Percentiles rank a stretch among this genome's conserved stretches.
These are phyloP conservation scores for Syngnathus acus DNA, from an alignment of 2,797 vertebrate genomes.

Conservation along the genomic window DNA sequence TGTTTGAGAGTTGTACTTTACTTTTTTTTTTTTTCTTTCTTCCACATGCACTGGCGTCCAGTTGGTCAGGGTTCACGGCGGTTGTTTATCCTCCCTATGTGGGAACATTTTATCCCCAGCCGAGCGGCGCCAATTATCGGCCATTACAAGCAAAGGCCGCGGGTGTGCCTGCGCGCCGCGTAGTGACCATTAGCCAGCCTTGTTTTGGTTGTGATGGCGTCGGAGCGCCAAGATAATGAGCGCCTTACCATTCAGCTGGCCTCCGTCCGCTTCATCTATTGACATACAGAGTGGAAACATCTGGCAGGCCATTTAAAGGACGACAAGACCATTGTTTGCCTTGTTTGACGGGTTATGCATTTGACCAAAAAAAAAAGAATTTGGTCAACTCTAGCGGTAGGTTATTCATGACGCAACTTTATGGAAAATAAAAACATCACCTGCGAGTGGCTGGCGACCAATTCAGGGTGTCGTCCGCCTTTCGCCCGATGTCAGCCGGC, in stretches of 20 bases:
- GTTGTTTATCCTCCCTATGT: slow-evolving; percentile 25
- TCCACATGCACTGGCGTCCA: background rate
- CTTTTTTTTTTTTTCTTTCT: no score
- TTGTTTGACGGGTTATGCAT: no score
- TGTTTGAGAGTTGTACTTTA: no score
- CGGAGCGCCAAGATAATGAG: background rate
- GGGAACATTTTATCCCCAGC: slow-evolving; percentile 33
- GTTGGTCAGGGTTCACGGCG: background rate
- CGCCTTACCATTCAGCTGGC: background rate
- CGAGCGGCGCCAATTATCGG: slow-evolving; percentile 40
- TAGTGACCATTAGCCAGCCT: slow-evolving; percentile 36
- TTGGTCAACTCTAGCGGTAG: no score
- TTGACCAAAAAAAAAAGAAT: no score
- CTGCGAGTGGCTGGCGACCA: no score
- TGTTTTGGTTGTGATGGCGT: background rate
- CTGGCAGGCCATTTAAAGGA: no score
- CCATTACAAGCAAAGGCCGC: slow-evolving; percentile 21
- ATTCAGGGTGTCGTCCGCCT: no score
- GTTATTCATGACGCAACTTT: no score
- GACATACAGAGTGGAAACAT: background rate
- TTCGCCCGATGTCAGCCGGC: no score
- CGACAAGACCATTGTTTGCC: no score
- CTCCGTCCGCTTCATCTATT: background rate
- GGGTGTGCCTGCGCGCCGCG: slow-evolving; percentile 30
- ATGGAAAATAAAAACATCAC: no score